Percentiles rank a stretch among this genome's conserved stretches.
These are phyloP conservation scores for Anolis carolinensis DNA, from an alignment of 2,113 vertebrate genomes.

Conservation along the genomic window DNA sequence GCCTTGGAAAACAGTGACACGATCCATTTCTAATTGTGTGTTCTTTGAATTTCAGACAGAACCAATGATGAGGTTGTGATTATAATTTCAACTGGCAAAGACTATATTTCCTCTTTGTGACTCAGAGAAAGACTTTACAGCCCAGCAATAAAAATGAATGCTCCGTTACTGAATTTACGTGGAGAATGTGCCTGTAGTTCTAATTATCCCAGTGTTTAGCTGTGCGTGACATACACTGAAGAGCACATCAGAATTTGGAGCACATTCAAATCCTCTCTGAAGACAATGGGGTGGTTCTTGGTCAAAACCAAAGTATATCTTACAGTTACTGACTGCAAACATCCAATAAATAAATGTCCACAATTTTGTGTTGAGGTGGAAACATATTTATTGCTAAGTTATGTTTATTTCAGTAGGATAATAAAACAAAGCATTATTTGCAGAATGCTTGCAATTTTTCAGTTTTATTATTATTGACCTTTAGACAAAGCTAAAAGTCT, in stretches of 20 bases:
- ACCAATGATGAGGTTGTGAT: neutral
- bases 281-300: constrained; percentile 12
- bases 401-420: neutral
- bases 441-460: neutral
- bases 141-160: neutral
- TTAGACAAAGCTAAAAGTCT: neutral
- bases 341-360: neutral
- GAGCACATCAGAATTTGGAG: constrained; percentile 9
- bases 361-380: neutral
- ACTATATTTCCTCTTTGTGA: neutral
- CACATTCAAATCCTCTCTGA: constrained; percentile 18
- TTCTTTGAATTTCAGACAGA: neutral
- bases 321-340: neutral
- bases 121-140: constrained; percentile 8
- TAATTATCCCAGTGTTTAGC: constrained; percentile 23
- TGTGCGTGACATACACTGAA: constrained; percentile 17
- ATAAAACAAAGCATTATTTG: neutral
- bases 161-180: neutral
- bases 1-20: neutral
- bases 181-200: constrained; percentile 21
- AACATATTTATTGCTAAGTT: neutral
- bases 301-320: constrained; percentile 17
- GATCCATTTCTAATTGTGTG: neutral
- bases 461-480: neutral
- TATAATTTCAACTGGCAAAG: neutral